Evolutionary conservation across 1,140 invertebrate genomes (phyloP), one percentile per base, ranked within the genome.

Genomic region (Eufriesea mexicana): DNA sequence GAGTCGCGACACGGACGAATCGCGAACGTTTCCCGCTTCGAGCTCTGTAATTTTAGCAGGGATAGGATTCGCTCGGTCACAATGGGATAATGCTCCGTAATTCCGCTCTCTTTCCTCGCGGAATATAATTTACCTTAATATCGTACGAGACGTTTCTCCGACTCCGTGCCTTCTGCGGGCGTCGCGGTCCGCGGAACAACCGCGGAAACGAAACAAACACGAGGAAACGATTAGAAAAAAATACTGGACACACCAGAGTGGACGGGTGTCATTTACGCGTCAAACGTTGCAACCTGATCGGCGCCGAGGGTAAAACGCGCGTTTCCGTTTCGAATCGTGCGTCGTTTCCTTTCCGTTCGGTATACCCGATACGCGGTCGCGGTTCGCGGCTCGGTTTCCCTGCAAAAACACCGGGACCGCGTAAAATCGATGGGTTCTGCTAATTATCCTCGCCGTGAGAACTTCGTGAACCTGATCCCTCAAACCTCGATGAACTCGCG

Each of bases 261-360:
- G 61, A 82, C 64, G 25, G 81, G 77, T 84, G 75, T 75, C 80
- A 59, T 82, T 86, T 77, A 45, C 66, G 67, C 85, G 86, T 86
- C 67, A 84, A 83, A 80, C 61, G 77, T n/a, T 61, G 72, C 59
- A 87, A 76, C 61, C 47, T 80, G 83, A 84, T 54, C 67, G 80
- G 61, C 59, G 20, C 14, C 55, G 23, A 71, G 51, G 74, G 57
- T 83, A 83, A 68, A 83, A 78, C 74, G 47, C 55, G 55, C 73
- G 68, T 84, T 87, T 87, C 86, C 86, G 82, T 61, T 87, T 87
- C 62, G 85, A 87, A 84, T 86, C 71, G 80, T 75, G 85, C 83
- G 54, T 35, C 64, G 49, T 84, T 79, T 79, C 80, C 42, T 55
- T 84, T 87, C 70, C 76, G 47, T 23, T 57, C 62, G 42, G 51